Evolutionary conservation across 2,113 vertebrate genomes (phyloP), one percentile per base, ranked within the genome.

Genomic region (Podilymbus podiceps): DNA sequence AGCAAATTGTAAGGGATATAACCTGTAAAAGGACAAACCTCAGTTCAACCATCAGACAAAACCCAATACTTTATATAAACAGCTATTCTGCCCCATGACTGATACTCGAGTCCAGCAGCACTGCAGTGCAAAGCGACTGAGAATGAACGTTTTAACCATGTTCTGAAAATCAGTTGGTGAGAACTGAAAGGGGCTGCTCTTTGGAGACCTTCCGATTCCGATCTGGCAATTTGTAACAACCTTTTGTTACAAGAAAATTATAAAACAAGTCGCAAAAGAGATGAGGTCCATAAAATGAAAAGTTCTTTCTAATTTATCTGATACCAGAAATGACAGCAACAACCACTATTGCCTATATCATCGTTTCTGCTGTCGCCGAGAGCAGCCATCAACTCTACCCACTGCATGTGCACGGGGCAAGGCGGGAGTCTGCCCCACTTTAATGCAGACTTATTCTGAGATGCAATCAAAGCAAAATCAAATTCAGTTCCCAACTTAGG

Each of bases 351-450:
- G n/a, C 1, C 2, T 4, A 11, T 24, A n/a, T n/a, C 38, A 38
- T 12, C 72, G 22, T 15, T 42, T 25, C 62, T 67, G 60, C 64
- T 33, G 62, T 1, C 18, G 4, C 21, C 1, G 11, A 59, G 64
- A 59, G 64, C 90, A 81, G 83, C 73, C 33, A 18, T 4, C 69
- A 42, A 9, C 12, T 11, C 78, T 16, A 42, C 42, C 72, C 4
- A 2, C 55, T 13, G 3, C 2, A 31, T 1, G 50, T 11, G 55
- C 38, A 3, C 0, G 4, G 44, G 12, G 9, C 0, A 6, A 63
- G 27, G 59, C 6, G 23, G 15, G 52, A 24, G 12, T 2, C 28
- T 19, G 50, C 30, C 7, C 28, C 0, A 0, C 24, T 33, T 6
- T 5, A 40, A 21, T 1, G 18, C 2, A 20, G 27, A 11, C 5